Evolutionary conservation across 92 coral and sea anemone species (phyloP), one percentile per base, ranked within the genome.

Genomic region (Phymanthus crucifer): DNA sequence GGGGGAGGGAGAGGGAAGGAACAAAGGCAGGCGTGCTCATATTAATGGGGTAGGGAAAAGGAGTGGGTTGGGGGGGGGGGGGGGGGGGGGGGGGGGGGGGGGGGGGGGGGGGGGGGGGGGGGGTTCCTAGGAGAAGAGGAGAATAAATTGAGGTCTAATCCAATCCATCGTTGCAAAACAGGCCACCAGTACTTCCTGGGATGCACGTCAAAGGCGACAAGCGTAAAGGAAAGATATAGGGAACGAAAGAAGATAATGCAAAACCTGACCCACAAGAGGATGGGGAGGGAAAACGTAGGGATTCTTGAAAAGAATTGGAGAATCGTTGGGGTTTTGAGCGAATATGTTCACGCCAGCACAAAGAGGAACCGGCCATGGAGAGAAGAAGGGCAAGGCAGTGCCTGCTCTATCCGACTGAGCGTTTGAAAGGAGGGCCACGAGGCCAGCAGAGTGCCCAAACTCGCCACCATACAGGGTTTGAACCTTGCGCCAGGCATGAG

Each of bases 401-500:
- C 73, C 31, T 6, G 4, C 2, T 18, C 6, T 7, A 29, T 68
- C 36, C 3, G 2, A 6, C 26, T 68, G 73, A 68, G 26, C 73
- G 14, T 68, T 68, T 2, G 73, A 68, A 2, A 35, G 32, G 36
- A 68, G 73, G 3, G 31, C 32, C 73, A 68, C 26, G 2, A 68
- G 36, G 73, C 26, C 73, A 2, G 36, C 2, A 17, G 73, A 68
- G 26, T 68, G 73, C 6, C 73, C 73, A 35, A 2, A 32, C 35
- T 29, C 21, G 4, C 83, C 83, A 10, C 83, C 83, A 52, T 9
- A 79, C 26, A 79, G 9, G 3, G 6, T 31, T 61, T 79, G 83
- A 24, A 79, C 80, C 13, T n/a, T 11, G 18, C 29, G 13, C 83
- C 83, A 79, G 11, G 73, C 11, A 52, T 43, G 52, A 1, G 83